Evolutionary conservation across 2,888 invertebrate genomes (phyloP).

Genomic region (Cataglyphis cursor): DNA sequence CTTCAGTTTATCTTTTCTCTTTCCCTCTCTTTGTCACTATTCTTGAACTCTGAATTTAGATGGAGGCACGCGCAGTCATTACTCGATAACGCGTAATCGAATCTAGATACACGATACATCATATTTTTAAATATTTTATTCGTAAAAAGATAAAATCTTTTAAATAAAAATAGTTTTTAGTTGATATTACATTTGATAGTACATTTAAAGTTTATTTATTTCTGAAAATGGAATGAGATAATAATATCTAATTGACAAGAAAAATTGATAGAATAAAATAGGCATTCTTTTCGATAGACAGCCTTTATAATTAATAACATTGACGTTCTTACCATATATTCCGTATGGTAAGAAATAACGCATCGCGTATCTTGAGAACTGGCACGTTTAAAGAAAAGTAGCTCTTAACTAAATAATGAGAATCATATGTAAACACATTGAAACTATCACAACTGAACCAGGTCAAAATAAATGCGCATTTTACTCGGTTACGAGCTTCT

Average conservation of each 20-base stretch:
- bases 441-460: conserved; percentile 18
- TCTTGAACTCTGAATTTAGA: conserved; percentile 21
- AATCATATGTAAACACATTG: not conserved
- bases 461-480: conserved; percentile 44
- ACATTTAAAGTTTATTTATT: not conserved
- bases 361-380: not conserved
- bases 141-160: conserved; percentile 17
- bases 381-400: not conserved
- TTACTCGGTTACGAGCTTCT: conserved; percentile 38
- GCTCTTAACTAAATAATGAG: not conserved
- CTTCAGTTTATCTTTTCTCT: not conserved
- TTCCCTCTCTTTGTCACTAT: not conserved
- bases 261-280: not conserved
- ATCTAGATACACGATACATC: not conserved
- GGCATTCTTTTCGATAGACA: not conserved
- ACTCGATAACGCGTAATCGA: conserved; percentile 5
- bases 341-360: not conserved
- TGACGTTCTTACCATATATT: not conserved
- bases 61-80: not conserved
- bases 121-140: conserved; percentile 1
- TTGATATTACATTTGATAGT: not conserved
- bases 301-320: not conserved
- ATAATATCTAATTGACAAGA: not conserved
- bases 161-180: not conserved
- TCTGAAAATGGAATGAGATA: not conserved